Percentiles rank a stretch among this genome's conserved stretches.
Conservation (phyloP, 2,888 invertebrate species). For the Dolomedes plantarius region DNA sequence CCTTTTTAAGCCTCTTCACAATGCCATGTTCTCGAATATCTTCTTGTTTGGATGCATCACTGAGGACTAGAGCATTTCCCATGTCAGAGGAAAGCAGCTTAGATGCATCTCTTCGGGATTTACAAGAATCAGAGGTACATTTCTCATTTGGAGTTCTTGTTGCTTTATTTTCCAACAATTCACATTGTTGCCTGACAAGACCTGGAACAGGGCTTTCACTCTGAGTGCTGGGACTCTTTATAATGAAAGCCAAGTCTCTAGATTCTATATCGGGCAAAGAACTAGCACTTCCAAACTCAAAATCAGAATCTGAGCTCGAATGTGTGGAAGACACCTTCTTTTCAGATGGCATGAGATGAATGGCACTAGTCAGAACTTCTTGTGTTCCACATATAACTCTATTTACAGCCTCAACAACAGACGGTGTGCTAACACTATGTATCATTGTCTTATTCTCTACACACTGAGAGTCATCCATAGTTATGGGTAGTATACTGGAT, state of each 20-base stretch:
- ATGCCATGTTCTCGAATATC: constrained; percentile 81
- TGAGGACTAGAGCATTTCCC: constrained; percentile 59
- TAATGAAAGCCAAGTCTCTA: constrained; percentile 31
- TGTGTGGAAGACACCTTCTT: constrained; percentile 28
- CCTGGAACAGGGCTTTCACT: constrained; percentile 70
- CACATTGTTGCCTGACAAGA: constrained; percentile 71
- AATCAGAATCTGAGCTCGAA: constrained; percentile 55
- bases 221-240: constrained; percentile 26
- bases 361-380: constrained; percentile 71
- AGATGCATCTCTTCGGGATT: constrained; percentile 69
- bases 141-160: constrained; percentile 33
- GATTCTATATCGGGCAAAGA: constrained; percentile 50
- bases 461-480: neutral
- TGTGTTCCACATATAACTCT: constrained; percentile 71
- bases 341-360: constrained; percentile 67
- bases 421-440: constrained; percentile 70
- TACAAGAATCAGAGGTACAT: constrained; percentile 47
- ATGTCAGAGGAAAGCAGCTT: constrained; percentile 66
- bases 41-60: constrained; percentile 47
- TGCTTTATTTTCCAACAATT: constrained; percentile 69
- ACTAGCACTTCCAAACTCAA: constrained; percentile 59
- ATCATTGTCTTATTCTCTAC: constrained; percentile 18
- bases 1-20: constrained; percentile 90
- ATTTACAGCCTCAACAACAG: constrained; percentile 72
- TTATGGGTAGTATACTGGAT: constrained; percentile 11